Conservation (phyloP, 2,113 vertebrate species). For the Phainopepla nitens region DNA sequence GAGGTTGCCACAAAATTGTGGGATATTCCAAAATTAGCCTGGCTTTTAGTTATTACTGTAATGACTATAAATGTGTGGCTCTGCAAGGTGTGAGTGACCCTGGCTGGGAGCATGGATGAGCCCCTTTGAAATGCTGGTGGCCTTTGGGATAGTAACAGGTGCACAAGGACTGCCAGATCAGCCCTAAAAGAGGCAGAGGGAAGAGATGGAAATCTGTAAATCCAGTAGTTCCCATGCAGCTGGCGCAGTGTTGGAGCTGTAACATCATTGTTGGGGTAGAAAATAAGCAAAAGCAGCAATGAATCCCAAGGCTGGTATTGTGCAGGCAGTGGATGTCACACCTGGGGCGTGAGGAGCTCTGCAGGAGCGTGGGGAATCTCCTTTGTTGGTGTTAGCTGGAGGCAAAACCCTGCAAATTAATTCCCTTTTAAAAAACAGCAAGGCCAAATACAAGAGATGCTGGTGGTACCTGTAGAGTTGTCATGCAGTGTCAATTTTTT, state of each 20-base stretch:
- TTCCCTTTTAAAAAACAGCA: neutral
- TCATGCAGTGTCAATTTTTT: neutral
- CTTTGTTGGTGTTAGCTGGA: neutral
- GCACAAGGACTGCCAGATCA: accelerated
- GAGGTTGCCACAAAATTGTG: neutral
- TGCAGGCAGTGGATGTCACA: accelerated
- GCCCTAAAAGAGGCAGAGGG: neutral
- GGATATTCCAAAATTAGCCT: neutral
- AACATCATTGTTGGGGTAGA: neutral
- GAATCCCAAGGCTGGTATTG: too few species aligned
- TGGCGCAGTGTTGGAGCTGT: neutral
- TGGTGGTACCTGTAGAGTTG: neutral
- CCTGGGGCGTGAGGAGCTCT: neutral
- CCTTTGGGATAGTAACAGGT: neutral
- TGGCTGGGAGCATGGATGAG: neutral
- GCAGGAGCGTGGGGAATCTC: neutral
- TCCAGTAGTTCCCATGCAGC: neutral
- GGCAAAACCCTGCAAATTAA: neutral
- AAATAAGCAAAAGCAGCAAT: neutral
- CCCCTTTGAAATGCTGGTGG: neutral
- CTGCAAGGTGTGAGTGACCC: neutral
- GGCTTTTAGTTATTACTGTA: neutral
- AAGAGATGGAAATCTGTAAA: neutral
- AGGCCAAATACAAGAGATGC: neutral
- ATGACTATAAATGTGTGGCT: neutral